These are phyloP conservation scores for Chunga burmeisteri DNA, from an alignment of 2,113 vertebrate genomes.

Conservation along the genomic window DNA sequence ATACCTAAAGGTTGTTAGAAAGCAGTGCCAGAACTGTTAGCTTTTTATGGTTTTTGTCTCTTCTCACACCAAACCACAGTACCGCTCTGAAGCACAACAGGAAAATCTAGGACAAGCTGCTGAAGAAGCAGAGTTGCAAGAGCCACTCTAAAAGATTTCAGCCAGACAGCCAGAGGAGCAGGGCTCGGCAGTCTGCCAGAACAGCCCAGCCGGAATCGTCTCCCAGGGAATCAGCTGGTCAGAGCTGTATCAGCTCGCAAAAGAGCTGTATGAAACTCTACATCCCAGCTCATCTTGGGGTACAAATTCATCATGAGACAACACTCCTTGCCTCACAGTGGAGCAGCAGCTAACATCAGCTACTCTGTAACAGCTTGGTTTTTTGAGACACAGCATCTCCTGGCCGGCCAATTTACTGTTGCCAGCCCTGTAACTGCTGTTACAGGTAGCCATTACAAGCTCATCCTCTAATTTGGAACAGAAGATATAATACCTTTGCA, in stretches of 20 bases:
- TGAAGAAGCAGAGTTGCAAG: neutral
- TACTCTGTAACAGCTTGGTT: neutral
- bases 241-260: neutral
- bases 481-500: neutral
- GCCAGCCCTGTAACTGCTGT: neutral
- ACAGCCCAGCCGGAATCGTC: accelerated
- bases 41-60: neutral
- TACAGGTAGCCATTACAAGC: neutral
- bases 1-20: neutral
- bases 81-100: neutral
- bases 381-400: neutral
- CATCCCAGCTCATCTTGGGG: neutral
- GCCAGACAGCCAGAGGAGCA: neutral
- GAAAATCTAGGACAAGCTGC: neutral
- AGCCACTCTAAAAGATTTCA: neutral
- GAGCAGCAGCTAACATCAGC: neutral
- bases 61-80: neutral
- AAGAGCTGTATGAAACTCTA: neutral
- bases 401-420: neutral
- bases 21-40: neutral
- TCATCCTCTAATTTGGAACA: neutral
- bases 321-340: neutral
- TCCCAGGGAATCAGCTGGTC: neutral
- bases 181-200: neutral
- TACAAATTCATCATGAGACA: neutral